Evolutionary conservation across 1,140 invertebrate species (phyloP).

Genomic region (Aradophagus sp.): DNA sequence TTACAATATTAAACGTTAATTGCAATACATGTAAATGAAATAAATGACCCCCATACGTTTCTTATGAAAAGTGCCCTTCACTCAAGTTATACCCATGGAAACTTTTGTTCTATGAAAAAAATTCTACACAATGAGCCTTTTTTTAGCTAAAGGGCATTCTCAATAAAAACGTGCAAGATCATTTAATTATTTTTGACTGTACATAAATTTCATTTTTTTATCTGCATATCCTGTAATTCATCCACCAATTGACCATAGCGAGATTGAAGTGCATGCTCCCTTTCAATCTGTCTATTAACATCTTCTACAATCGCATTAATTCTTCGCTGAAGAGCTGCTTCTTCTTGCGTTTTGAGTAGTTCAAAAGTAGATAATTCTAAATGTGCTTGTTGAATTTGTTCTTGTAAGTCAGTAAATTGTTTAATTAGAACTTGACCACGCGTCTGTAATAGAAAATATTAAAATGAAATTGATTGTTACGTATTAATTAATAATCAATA

Average conservation of each 20-base stretch:
- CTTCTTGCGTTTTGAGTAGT: slow-evolving; percentile 92
- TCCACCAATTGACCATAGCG: slow-evolving; percentile 83
- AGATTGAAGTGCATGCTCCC: slow-evolving; percentile 91
- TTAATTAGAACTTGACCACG: slow-evolving; percentile 91
- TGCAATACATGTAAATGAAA: no score
- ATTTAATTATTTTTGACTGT: no score
- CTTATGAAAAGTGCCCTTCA: no score
- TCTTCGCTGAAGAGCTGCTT: slow-evolving; percentile 90
- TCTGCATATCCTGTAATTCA: slow-evolving; percentile 73
- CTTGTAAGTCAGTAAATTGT: slow-evolving; percentile 89
- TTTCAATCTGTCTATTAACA: slow-evolving; percentile 91
- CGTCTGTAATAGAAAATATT: slow-evolving; percentile 71
- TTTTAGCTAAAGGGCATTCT: no score
- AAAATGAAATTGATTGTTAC: background rate
- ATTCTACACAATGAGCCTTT: no score
- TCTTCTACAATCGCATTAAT: slow-evolving; percentile 93
- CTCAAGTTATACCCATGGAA: no score
- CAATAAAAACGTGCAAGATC: no score
- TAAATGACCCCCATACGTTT: no score
- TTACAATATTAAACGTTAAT: no score
- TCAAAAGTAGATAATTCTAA: slow-evolving; percentile 95
- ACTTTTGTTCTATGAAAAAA: no score
- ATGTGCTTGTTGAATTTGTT: slow-evolving; percentile 91
- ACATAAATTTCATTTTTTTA: slow-evolving; percentile 36
- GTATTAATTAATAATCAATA: no score